Conservation (phyloP, 2,797 vertebrate species). For the Chromis chromis region DNA sequence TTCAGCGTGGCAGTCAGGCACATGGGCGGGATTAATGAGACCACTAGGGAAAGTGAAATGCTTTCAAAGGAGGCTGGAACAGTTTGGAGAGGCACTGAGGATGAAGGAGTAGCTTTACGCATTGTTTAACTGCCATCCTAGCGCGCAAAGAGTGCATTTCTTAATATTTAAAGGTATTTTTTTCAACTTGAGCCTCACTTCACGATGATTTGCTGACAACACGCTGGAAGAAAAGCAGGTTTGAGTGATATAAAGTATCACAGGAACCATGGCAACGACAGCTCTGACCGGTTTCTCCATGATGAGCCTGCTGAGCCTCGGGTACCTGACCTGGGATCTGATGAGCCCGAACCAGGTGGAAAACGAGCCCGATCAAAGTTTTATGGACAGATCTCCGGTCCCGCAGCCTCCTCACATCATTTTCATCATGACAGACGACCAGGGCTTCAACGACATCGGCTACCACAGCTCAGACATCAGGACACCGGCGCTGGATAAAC, state of each 20-base stretch:
- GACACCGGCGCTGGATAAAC: slow-evolving; percentile 93
- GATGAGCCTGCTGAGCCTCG: slow-evolving; percentile 94
- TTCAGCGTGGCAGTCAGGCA: slow-evolving; percentile 68
- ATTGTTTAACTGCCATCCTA: not conserved
- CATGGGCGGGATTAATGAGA: slow-evolving; percentile 75
- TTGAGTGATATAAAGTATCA: slow-evolving; percentile 4
- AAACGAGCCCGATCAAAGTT: slow-evolving; percentile 75
- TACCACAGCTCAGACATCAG: slow-evolving; percentile 95
- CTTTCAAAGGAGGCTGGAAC: slow-evolving; percentile 67
- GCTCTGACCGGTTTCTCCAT: slow-evolving; percentile 93
- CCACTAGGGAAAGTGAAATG: slow-evolving; percentile 66
- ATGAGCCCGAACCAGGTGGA: slow-evolving; percentile 91
- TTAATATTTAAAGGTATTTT: not conserved
- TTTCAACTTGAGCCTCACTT: not conserved
- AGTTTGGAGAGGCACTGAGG: slow-evolving; percentile 50
- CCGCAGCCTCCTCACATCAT: slow-evolving; percentile 91
- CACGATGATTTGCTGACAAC: slow-evolving; percentile 49
- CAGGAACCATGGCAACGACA: slow-evolving; percentile 86
- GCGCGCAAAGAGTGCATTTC: not conserved
- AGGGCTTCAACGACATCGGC: slow-evolving; percentile 96
- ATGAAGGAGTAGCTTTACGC: slow-evolving; percentile 51
- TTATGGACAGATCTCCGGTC: slow-evolving; percentile 72
- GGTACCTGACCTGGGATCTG: slow-evolving; percentile 95
- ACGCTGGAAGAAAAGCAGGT: slow-evolving; percentile 3
- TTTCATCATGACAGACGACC: slow-evolving; percentile 98